phyloP scores from a whole-genome alignment of 2,888 invertebrate genomes.

The Himalopsyche kuldschensis region DNA sequence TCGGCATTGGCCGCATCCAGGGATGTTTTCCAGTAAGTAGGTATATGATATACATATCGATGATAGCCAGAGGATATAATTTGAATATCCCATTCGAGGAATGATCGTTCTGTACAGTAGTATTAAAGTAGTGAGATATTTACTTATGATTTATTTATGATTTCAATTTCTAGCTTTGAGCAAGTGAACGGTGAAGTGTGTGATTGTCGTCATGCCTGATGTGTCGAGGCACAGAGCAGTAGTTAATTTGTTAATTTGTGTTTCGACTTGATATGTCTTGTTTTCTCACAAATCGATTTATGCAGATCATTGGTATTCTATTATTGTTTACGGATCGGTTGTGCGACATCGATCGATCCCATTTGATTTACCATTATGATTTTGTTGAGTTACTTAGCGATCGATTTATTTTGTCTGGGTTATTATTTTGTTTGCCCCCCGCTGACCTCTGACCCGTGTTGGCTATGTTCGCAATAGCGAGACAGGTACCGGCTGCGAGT shows the following conservation, averaged over 20 bases:
- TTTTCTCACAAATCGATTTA: constrained; percentile 34
- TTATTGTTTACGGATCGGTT: constrained; percentile 29
- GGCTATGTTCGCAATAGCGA: constrained; percentile 77
- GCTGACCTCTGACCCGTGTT: constrained; percentile 75
- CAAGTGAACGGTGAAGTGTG: constrained; percentile 28
- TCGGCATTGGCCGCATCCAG: constrained; percentile 66
- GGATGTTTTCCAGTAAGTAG: constrained; percentile 78
- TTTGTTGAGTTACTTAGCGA: constrained; percentile 51
- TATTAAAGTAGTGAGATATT: constrained; percentile 29
- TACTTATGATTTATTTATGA: constrained; percentile 24
- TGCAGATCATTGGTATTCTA: constrained; percentile 36
- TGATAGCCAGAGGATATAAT: constrained; percentile 22
- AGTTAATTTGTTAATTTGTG: constrained; percentile 25
- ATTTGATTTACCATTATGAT: constrained; percentile 47
- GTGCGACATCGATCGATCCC: constrained; percentile 29
- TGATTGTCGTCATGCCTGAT: constrained; percentile 26
- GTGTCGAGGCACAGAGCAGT: constrained; percentile 33
- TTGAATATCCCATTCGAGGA: constrained; percentile 31
- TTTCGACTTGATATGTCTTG: constrained; percentile 32
- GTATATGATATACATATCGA: constrained; percentile 44
- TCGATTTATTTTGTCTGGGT: constrained; percentile 44
- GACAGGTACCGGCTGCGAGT: constrained; percentile 96
- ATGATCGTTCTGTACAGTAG: constrained; percentile 37
- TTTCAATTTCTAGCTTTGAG: constrained; percentile 25
- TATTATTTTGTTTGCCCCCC: constrained; percentile 63